phyloP scores from a whole-genome alignment of 1,140 invertebrate genomes.

The Drosophila nigrodunni region DNA sequence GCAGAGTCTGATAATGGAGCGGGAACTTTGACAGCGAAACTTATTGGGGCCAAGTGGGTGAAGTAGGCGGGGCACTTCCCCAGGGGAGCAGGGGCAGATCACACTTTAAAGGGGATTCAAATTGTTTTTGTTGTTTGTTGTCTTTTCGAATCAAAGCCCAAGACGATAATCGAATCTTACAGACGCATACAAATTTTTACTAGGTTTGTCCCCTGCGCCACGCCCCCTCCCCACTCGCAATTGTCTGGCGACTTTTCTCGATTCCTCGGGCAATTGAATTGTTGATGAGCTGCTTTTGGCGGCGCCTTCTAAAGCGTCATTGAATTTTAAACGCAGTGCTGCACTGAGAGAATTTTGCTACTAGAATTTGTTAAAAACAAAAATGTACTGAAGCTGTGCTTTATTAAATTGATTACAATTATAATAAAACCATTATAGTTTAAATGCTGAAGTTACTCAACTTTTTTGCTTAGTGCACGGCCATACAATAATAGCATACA shows the following conservation, averaged over 20 bases:
- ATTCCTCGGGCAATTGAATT: conserved; percentile 69
- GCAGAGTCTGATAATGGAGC: conserved; percentile 32
- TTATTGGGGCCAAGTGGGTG: conserved; percentile 1
- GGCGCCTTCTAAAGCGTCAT: conserved; percentile 48
- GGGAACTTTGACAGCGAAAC: conserved; percentile 11
- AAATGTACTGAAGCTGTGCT: too few relatives aligned
- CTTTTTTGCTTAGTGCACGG: conserved; percentile 4
- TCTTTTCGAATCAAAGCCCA: conserved; percentile 47
- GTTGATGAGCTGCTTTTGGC: conserved; percentile 67
- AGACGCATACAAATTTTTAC: conserved; percentile 64
- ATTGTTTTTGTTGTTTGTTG: conserved; percentile 19
- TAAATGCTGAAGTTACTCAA: too few relatives aligned
- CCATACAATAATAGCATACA: conserved; percentile 77
- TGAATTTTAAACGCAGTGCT: conserved; percentile 77
- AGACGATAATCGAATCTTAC: conserved; percentile 65
- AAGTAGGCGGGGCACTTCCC: conserved; percentile 2
- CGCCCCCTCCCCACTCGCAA: too few relatives aligned
- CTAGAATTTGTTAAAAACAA: too few relatives aligned
- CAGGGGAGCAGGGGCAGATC: conserved; percentile 27
- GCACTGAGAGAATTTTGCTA: not conserved
- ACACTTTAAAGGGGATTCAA: conserved; percentile 24
- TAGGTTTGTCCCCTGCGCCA: too few relatives aligned
- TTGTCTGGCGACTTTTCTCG: not conserved
- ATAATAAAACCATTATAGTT: too few relatives aligned
- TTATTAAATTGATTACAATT: too few relatives aligned